Evolutionary conservation across 2,888 invertebrate species (phyloP).

Genomic region (Portevinia maculata): DNA sequence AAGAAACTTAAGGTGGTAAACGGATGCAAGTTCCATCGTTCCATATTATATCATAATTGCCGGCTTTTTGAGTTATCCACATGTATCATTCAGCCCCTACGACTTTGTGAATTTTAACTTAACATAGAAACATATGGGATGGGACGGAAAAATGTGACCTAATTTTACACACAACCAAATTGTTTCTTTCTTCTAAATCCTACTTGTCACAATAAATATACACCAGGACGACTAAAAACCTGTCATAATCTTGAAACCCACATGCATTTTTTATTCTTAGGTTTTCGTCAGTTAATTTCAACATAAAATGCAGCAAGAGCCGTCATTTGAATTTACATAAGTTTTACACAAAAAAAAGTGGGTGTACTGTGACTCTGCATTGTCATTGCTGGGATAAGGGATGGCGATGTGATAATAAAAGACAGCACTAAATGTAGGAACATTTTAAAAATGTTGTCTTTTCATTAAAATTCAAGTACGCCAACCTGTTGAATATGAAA

Average conservation of each 20-base stretch:
- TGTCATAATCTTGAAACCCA: slow-evolving; percentile 26
- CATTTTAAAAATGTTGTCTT: slow-evolving; percentile 68
- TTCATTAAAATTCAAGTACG: slow-evolving; percentile 69
- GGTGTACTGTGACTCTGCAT: no score
- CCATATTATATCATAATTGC: no score
- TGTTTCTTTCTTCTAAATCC: background rate
- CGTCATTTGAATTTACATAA: slow-evolving; percentile 25
- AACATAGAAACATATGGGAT: no score
- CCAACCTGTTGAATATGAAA: slow-evolving; percentile 71
- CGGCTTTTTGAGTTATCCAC: no score
- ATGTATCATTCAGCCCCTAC: no score
- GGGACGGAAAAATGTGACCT: background rate
- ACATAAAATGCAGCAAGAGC: slow-evolving; percentile 21
- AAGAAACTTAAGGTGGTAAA: background rate
- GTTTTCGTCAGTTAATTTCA: slow-evolving; percentile 40
- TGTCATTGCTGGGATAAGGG: background rate
- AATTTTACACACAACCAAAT: background rate
- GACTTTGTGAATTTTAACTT: no score
- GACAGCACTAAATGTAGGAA: slow-evolving; percentile 29
- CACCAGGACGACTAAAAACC: slow-evolving; percentile 11
- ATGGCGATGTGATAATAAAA: background rate
- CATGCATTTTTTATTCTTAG: slow-evolving; percentile 33
- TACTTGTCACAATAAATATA: slow-evolving; percentile 16
- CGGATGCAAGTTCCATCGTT: background rate
- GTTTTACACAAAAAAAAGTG: slow-evolving; percentile 3